Base-by-base conservation (phyloP, 2,888 invertebrate species). In the Osmoderma eremita region DNA sequence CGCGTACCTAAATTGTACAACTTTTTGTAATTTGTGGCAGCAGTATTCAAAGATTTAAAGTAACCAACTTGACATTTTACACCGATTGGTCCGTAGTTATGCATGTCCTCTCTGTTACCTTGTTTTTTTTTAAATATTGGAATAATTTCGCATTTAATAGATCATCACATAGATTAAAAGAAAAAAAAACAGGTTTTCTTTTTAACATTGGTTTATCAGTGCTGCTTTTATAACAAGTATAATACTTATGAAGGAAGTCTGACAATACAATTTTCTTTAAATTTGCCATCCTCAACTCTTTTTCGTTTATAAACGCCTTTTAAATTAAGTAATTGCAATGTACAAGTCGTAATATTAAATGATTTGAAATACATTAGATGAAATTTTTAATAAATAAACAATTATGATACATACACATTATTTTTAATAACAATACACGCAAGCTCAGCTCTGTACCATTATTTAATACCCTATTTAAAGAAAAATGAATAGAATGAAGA, bases 371-470 rank as follows among this genome's bases (percentile, higher is more conserved):
- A 63, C 49, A 63, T 48, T 50, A 63, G 41, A 63, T 50, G 36
- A 49, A 36, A 38, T 50, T 63, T 63, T 50, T 63, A 49, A 63
- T 63, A 63, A 63, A 63, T 63, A 63, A 63, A 63, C 63, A 63
- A 63, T 13, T 45, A 49, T 67, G 30, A 62, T 62, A 67, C 45
- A 51, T 54, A 63, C 48, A 67, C 51, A 58, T 58, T 42, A 24
- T 58, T 58, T 42, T 39, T 54, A n/a, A 10, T 53, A 58, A 58
- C 58, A 58, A 24, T 30, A 58, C 42, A 58, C 45, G 41, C 56
- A 58, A 58, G 58, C 58, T 58, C 58, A 58, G 58, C 58, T 58
- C 58, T 45, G 42, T 17, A 15, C 30, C 6, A 30, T 30, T 48
- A 20, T n/a, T 48, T 20, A 12, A 10, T 17, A 20, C 20, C 4